Conservation (phyloP, 2,797 vertebrate genomes). For the Ctenosaura bakeri region DNA sequence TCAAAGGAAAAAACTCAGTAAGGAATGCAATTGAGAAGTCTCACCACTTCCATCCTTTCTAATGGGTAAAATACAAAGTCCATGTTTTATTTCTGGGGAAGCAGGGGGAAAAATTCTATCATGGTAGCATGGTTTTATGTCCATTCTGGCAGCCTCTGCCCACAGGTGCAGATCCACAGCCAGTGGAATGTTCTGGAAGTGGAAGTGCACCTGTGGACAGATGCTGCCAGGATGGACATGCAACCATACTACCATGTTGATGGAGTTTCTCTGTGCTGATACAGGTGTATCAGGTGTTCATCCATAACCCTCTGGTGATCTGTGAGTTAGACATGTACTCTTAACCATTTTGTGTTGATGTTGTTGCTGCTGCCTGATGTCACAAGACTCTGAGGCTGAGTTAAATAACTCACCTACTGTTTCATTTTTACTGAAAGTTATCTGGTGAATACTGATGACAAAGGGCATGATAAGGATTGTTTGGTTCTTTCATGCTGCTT, state of each 20-base stretch:
- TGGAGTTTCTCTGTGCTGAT: neutral
- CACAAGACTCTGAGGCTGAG: conserved; percentile 27
- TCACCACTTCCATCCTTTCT: neutral
- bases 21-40: neutral
- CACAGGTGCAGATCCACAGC: too few relatives aligned
- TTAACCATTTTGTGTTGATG: neutral
- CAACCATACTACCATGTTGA: too few relatives aligned
- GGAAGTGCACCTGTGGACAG: neutral
- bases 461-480: neutral
- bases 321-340: neutral
- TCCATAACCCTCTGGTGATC: neutral
- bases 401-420: neutral
- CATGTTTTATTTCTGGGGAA: neutral
- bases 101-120: neutral
- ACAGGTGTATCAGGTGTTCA: neutral
- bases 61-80: neutral
- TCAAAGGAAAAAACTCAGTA: neutral
- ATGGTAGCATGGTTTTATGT: too few relatives aligned
- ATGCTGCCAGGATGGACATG: neutral
- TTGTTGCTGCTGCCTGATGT: neutral
- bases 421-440: conserved; percentile 18
- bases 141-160: too few relatives aligned
- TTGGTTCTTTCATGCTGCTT: neutral
- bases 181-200: too few relatives aligned
- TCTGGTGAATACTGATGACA: neutral